phyloP scores from a whole-genome alignment of 2,113 vertebrate species.

The Hypomesus transpacificus region DNA sequence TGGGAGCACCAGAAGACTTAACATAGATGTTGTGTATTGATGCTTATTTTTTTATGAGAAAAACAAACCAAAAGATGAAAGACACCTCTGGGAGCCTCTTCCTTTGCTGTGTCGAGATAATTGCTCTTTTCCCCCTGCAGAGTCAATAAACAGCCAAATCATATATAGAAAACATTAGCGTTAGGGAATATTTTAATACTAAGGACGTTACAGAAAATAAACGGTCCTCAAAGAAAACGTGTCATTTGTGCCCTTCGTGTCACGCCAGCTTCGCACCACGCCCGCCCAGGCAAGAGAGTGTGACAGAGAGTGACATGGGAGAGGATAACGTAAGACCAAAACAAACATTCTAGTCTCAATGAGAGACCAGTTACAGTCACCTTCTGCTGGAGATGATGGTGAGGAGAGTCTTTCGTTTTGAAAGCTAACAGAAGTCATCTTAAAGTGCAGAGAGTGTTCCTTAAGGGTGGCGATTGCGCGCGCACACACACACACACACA shows the following conservation, averaged over 20 bases:
- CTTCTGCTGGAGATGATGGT: constrained; percentile 47
- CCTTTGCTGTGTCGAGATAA: too few species aligned
- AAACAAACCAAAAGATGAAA: not conserved
- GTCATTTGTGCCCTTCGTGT: constrained; percentile 20
- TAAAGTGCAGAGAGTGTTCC: constrained; percentile 53
- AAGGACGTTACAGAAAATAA: constrained; percentile 66
- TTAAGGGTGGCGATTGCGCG: constrained; percentile 36
- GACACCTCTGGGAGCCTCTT: not conserved
- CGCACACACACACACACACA: constrained; percentile 30
- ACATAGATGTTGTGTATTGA: not conserved
- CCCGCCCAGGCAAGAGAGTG: not conserved
- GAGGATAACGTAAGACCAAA: constrained; percentile 43
- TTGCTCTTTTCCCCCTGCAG: not conserved
- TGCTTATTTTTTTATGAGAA: not conserved
- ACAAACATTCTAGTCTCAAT: constrained; percentile 50
- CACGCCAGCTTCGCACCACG: constrained; percentile 27
- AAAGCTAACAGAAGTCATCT: constrained; percentile 20
- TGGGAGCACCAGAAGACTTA: too few species aligned
- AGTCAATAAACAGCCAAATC: not conserved
- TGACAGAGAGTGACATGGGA: constrained; percentile 38
- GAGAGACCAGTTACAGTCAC: constrained; percentile 44
- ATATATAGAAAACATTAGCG: constrained; percentile 20
- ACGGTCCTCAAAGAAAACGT: constrained; percentile 52
- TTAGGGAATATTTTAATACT: constrained; percentile 68
- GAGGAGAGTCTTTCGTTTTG: constrained; percentile 25